phyloP scores from a whole-genome alignment of 2,113 vertebrate species.

The Cathartes aura region DNA sequence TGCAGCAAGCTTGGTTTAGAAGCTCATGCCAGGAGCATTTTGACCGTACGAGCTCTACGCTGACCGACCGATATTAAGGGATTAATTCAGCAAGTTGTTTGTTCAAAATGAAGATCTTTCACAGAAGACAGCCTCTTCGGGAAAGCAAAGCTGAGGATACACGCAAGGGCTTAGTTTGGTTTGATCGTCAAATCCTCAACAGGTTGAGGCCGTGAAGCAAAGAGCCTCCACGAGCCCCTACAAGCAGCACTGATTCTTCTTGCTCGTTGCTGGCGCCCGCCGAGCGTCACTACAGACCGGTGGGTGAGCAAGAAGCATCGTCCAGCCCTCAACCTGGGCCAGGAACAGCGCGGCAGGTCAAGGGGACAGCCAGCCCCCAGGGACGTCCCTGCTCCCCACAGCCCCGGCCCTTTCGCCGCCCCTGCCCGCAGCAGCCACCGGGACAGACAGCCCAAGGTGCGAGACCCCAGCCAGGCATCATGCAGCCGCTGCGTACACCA shows the following conservation, averaged over 20 bases:
- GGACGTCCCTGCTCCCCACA: neutral
- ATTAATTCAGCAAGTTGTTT: fast-evolving
- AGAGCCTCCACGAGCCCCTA: neutral
- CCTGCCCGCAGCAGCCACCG: neutral
- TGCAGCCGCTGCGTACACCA: neutral
- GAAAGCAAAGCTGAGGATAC: neutral
- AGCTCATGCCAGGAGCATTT: neutral
- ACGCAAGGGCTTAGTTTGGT: neutral
- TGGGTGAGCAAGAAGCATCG: fast-evolving
- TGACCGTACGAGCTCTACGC: fast-evolving
- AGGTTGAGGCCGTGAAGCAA: fast-evolving
- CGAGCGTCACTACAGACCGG: fast-evolving
- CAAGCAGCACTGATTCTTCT: fast-evolving
- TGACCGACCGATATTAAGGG: neutral
- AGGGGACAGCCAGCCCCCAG: neutral
- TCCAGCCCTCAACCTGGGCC: neutral
- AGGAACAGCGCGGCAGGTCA: neutral
- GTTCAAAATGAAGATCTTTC: neutral
- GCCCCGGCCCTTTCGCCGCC: neutral
- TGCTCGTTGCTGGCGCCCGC: fast-evolving
- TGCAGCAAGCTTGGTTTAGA: neutral
- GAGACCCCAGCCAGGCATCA: neutral
- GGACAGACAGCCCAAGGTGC: neutral
- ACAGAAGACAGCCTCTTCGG: neutral
- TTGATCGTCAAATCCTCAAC: neutral